phyloP scores from a whole-genome alignment of 2,113 vertebrate genomes.

The Ursus arctos region DNA sequence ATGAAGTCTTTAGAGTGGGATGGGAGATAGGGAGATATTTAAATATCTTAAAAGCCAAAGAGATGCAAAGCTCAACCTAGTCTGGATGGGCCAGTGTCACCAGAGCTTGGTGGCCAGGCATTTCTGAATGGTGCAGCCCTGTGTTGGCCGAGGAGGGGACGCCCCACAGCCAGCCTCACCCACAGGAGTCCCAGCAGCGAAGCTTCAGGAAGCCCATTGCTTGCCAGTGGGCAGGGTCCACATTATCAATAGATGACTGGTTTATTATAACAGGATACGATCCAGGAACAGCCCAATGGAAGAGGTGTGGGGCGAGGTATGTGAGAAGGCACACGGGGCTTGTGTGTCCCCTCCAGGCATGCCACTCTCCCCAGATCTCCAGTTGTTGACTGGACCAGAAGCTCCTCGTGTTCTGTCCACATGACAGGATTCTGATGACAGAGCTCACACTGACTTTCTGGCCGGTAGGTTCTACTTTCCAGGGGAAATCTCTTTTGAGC shows the following conservation, averaged over 20 bases:
- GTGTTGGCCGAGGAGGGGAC: not conserved
- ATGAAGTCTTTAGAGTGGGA: not conserved
- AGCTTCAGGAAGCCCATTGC: not conserved
- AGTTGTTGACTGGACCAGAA: too few species aligned
- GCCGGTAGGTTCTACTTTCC: not conserved
- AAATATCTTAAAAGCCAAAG: not conserved
- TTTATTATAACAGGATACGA: not conserved
- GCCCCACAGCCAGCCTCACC: not conserved
- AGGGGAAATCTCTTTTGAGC: not conserved
- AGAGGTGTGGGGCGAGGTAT: not conserved
- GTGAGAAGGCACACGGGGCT: too few species aligned
- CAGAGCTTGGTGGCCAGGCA: not conserved
- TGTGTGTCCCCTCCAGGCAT: accelerated
- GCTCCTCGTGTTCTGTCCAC: not conserved
- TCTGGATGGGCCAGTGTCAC: not conserved
- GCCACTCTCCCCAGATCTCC: not conserved
- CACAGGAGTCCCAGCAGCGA: not conserved
- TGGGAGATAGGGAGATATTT: not conserved
- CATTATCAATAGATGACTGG: not conserved
- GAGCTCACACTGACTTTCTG: not conserved
- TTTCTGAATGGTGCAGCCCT: not conserved
- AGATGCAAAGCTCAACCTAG: not conserved
- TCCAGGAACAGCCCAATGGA: not conserved
- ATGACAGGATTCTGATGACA: too few species aligned
- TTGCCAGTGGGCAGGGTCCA: not conserved